Base-by-base conservation (phyloP, 1,140 invertebrate genomes). In the Ips nitidus region DNA sequence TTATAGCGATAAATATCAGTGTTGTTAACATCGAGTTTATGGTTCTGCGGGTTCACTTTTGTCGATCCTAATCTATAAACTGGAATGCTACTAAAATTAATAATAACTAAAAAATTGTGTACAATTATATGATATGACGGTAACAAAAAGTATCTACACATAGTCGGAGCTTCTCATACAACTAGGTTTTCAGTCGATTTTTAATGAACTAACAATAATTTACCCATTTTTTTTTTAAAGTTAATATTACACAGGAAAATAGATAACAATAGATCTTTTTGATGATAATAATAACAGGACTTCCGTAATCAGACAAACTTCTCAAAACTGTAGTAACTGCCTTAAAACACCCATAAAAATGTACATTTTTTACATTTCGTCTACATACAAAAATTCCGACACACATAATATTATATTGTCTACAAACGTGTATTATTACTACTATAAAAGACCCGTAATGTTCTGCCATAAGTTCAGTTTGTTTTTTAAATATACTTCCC, bases 391-490 rank as follows among this genome's bases (percentile, higher is more conserved):
- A 22, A 45, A 57, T 58, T 50, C 43, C 65, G 59, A 43, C 52
- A 66, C 41, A 50, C 64, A 67, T 22, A 22, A 22, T 22, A 22
- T 22, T 22, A 22, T 73, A 73, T 73, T 73, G 71, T 73, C 71
- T 73, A 73, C 56, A 59, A 63, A 62, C 65, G 41, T 69, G 56
- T 58, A 39, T 45, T 69, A 60, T 39, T n/a, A 45, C 61, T 73
- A 71, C 55, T 71, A 67, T 70, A 72, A 74, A 74, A 71, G 67
- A 75, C 74, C 74, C 74, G 74, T 75, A 75, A 72, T 74, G 67
- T 75, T 75, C 74, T 75, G 74, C 74, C 74, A 71, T 71, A 72
- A 66, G 58, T 70, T 66, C 45, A 70, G 66, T 69, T 64, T 22
- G 22, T 22, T 22, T 22, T 22, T 22, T 59, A 59, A 52, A 38